Evolutionary conservation across 2,888 invertebrate species (phyloP).

Genomic region (Micoletzkya japonica): DNA sequence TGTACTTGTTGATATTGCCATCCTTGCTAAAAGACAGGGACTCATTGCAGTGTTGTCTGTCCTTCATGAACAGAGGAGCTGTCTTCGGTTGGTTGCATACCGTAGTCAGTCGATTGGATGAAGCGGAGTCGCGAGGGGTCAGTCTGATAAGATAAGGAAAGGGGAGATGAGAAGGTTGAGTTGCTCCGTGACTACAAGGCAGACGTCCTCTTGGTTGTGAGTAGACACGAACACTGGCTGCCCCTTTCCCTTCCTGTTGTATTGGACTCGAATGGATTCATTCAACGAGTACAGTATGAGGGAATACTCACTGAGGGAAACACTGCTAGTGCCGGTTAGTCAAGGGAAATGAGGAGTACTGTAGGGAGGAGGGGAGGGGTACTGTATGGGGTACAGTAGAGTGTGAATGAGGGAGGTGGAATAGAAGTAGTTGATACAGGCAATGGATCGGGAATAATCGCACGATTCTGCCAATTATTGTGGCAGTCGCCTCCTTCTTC

Average conservation of each 20-base stretch:
- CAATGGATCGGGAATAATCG: slow-evolving; percentile 39
- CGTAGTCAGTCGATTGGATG: slow-evolving; percentile 82
- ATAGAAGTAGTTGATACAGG: background rate
- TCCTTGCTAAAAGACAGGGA: background rate
- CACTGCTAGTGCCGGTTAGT: slow-evolving; percentile 15
- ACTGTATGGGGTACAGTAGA: no score
- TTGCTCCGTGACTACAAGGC: slow-evolving; percentile 72
- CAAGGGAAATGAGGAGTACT: background rate
- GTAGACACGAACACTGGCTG: slow-evolving; percentile 90
- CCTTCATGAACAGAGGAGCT: slow-evolving; percentile 90
- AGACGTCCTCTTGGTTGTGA: slow-evolving; percentile 85
- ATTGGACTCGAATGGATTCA: slow-evolving; percentile 33
- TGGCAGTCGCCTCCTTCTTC: slow-evolving; percentile 40
- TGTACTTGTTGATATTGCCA: no score
- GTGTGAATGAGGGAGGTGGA: background rate
- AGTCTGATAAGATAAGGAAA: no score
- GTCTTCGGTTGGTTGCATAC: slow-evolving; percentile 84
- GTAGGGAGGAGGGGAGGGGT: background rate
- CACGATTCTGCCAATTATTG: slow-evolving; percentile 51
- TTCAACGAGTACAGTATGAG: slow-evolving; percentile 28
- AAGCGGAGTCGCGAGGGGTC: slow-evolving; percentile 73
- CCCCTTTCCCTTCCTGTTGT: slow-evolving; percentile 84
- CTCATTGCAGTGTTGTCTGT: slow-evolving; percentile 79
- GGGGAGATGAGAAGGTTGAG: background rate
- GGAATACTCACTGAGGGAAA: slow-evolving; percentile 14